Evolutionary conservation across 2,888 invertebrate species (phyloP).

Genomic region (Blastobasis adustella): DNA sequence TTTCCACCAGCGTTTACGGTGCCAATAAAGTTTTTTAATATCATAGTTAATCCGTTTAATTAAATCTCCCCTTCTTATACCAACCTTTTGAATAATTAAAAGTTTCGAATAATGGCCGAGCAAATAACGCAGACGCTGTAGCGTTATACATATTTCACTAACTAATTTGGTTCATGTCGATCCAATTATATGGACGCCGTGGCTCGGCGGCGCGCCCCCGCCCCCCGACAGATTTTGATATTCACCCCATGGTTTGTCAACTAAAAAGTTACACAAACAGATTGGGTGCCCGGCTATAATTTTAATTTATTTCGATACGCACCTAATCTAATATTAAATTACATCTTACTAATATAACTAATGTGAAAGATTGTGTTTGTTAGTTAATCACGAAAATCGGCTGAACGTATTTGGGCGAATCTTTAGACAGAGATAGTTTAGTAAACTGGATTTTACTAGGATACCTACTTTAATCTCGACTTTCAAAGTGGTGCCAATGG

Average conservation of each 20-base stretch:
- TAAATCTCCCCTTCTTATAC: constrained; percentile 2
- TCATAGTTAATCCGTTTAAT: neutral
- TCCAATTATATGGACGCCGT: constrained; percentile 48
- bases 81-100: constrained; percentile 37
- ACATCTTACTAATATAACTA: too few species aligned
- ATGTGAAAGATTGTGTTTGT: too few species aligned
- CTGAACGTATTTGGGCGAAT: too few species aligned
- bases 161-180: constrained; percentile 52
- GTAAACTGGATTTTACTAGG: too few species aligned
- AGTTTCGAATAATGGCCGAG: constrained; percentile 32
- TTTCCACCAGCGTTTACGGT: too few species aligned
- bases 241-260: constrained; percentile 29
- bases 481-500: too few species aligned
- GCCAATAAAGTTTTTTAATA: too few species aligned
- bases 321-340: neutral
- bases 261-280: constrained; percentile 14
- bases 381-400: too few species aligned
- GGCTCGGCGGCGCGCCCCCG: constrained; percentile 22
- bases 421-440: too few species aligned
- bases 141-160: constrained; percentile 57
- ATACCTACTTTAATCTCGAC: too few species aligned
- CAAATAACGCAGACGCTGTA: constrained; percentile 38
- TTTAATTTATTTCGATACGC: neutral
- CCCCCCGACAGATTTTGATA: constrained; percentile 33
- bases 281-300: neutral